A percentile compares a stretch with the other conserved stretches of the same genome.
Evolutionary conservation across 2,113 vertebrate species (phyloP).

Genomic region (Dicerorhinus sumatrensis): DNA sequence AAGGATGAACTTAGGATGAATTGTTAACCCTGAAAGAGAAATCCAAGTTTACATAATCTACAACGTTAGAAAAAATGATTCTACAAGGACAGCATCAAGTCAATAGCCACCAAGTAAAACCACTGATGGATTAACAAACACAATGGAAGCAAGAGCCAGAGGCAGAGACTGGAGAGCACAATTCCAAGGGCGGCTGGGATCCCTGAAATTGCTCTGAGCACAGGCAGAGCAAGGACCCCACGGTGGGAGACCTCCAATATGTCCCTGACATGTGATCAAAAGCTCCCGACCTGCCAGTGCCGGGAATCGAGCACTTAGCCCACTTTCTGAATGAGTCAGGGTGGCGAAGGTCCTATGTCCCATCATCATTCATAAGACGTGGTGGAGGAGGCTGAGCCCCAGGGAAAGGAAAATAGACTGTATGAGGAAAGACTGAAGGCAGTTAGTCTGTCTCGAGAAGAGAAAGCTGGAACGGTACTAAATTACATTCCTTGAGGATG

Average conservation of each 20-base stretch:
- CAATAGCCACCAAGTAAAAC: not conserved
- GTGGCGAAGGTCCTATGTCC: not conserved
- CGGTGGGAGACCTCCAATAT: not conserved
- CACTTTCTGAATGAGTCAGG: not conserved
- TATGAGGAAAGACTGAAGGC: not conserved
- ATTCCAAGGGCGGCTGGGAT: not conserved
- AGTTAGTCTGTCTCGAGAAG: not conserved
- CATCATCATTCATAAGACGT: not conserved
- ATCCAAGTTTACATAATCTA: not conserved
- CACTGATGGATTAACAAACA: not conserved
- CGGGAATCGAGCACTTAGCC: not conserved
- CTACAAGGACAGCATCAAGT: not conserved
- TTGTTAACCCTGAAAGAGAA: not conserved
- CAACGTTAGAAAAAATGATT: not conserved
- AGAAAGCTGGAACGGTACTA: not conserved
- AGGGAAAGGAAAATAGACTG: not conserved
- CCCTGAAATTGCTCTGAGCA: not conserved
- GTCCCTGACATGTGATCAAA: not conserved
- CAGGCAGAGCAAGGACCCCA: no score
- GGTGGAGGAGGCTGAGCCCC: no score
- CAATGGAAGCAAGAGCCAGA: not conserved
- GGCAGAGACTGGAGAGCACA: not conserved
- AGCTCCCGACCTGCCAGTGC: not conserved
- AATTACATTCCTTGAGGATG: not conserved
- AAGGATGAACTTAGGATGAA: not conserved